A percentile compares a stretch with the other conserved stretches of the same genome.
Evolutionary conservation across 1,140 invertebrate genomes (phyloP).

Genomic region (Zaprionus davidi): DNA sequence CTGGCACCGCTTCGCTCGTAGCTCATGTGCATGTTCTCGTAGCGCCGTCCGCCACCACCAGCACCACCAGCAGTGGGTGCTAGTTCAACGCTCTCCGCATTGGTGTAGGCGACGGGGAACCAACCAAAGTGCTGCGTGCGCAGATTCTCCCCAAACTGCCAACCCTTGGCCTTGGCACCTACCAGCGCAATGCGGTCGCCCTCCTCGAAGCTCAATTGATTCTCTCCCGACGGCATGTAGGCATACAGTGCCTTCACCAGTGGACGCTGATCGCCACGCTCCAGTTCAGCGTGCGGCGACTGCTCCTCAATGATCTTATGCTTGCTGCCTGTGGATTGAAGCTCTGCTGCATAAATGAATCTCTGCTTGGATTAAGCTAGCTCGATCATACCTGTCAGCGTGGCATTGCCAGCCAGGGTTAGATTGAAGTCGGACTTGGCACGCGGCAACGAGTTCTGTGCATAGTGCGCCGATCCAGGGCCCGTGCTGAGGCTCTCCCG

Average conservation of each 20-base stretch:
- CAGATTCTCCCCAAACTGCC: conserved; percentile 97
- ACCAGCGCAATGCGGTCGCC: conserved; percentile 94
- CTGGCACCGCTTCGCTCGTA: conserved; percentile 58
- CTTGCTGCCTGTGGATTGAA: conserved; percentile 43
- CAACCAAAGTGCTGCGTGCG: conserved; percentile 95
- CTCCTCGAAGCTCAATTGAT: conserved; percentile 96
- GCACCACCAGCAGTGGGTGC: conserved; percentile 4
- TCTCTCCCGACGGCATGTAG: conserved; percentile 95
- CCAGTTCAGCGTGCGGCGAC: conserved; percentile 29
- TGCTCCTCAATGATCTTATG: conserved; percentile 75
- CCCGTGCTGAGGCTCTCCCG: conserved; percentile 67
- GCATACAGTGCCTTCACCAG: conserved; percentile 94
- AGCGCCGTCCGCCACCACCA: conserved; percentile 39
- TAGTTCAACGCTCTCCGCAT: conserved; percentile 84
- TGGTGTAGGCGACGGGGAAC: conserved; percentile 97
- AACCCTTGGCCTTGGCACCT: conserved; percentile 96
- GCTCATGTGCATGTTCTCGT: conserved; percentile 70
- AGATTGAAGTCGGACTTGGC: conserved; percentile 95
- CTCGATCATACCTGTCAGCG: conserved; percentile 30
- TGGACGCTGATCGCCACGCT: conserved; percentile 77
- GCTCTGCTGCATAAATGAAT: no score
- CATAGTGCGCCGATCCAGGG: conserved; percentile 75
- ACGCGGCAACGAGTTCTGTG: conserved; percentile 87
- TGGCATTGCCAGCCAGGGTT: conserved; percentile 86
- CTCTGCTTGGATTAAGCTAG: not conserved